Percentiles rank a stretch among this genome's conserved stretches.
These are phyloP conservation scores for Eciton burchellii DNA, from an alignment of 1,140 invertebrate species.

Conservation along the genomic window DNA sequence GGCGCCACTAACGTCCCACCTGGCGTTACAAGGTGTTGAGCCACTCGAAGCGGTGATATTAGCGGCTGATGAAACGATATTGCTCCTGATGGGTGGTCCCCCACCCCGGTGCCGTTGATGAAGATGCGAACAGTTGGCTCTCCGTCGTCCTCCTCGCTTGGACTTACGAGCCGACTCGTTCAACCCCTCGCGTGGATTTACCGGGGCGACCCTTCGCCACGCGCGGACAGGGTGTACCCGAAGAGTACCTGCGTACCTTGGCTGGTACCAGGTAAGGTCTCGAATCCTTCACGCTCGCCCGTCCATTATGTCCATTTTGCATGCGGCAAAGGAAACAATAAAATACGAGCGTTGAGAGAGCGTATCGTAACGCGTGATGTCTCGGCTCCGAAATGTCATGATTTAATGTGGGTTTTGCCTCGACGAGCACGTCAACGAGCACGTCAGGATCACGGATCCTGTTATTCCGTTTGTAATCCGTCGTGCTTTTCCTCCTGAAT, in stretches of 20 bases:
- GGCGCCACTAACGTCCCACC: conserved; percentile 79
- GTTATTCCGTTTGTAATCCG: no score
- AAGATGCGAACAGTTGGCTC: conserved; percentile 77
- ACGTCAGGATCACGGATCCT: no score
- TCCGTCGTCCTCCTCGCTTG: conserved; percentile 64
- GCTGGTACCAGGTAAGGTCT: background rate
- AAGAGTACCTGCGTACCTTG: conserved; percentile 1
- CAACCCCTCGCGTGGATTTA: conserved; percentile 51
- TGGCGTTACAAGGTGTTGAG: conserved; percentile 83
- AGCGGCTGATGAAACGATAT: conserved; percentile 81
- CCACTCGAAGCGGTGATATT: conserved; percentile 78
- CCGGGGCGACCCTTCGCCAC: conserved; percentile 42
- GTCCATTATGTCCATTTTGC: conserved; percentile 5
- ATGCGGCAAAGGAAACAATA: conserved; percentile 16
- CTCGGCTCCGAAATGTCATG: background rate
- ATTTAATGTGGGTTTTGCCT: background rate
- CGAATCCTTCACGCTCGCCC: background rate
- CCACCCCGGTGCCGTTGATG: conserved; percentile 69
- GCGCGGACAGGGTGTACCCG: conserved; percentile 28
- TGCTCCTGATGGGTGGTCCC: conserved; percentile 81
- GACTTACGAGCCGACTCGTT: conserved; percentile 61
- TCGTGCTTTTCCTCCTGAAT: no score
- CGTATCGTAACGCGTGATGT: background rate
- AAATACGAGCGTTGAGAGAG: background rate
- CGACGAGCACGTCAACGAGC: no score